phyloP scores from a whole-genome alignment of 2,888 invertebrate species.

The Amphipyra tragopoginis region DNA sequence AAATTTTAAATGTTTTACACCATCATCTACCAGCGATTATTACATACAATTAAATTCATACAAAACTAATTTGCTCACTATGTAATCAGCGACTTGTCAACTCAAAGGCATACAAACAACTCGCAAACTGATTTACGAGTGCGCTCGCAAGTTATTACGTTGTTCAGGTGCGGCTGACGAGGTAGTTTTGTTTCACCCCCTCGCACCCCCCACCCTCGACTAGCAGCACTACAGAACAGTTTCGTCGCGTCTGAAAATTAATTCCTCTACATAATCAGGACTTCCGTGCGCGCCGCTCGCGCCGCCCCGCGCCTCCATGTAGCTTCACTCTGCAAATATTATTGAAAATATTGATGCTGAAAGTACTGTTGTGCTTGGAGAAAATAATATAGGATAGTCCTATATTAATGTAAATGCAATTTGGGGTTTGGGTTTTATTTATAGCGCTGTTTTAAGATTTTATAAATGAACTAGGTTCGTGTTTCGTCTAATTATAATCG shows the following conservation, averaged over 20 bases:
- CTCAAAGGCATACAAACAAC: conserved; percentile 48
- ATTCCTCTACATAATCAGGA: conserved; percentile 90
- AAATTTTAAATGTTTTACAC: too few species aligned
- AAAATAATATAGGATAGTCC: conserved; percentile 27
- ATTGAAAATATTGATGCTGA: conserved; percentile 51
- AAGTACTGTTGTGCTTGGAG: conserved; percentile 26
- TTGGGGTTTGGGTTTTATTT: background rate
- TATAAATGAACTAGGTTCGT: too few species aligned
- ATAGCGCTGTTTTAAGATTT: too few species aligned
- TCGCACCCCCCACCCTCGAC: conserved; percentile 52
- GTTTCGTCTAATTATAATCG: too few species aligned
- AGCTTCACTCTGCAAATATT: conserved; percentile 75
- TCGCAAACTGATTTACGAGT: conserved; percentile 80
- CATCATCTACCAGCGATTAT: too few species aligned
- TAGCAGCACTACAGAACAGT: conserved; percentile 78
- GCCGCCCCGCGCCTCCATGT: conserved; percentile 65
- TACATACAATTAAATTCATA: conserved; percentile 1
- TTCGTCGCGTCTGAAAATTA: conserved; percentile 89
- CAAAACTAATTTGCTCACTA: conserved; percentile 3
- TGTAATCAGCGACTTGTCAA: conserved; percentile 30
- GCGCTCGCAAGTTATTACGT: conserved; percentile 67
- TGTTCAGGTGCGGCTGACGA: conserved; percentile 84
- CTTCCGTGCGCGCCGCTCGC: conserved; percentile 73
- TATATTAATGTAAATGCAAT: conserved; percentile 11
- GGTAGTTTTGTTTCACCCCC: conserved; percentile 81